Base-by-base conservation (phyloP, 1,140 invertebrate species). In the Oryctes rhinoceros region DNA sequence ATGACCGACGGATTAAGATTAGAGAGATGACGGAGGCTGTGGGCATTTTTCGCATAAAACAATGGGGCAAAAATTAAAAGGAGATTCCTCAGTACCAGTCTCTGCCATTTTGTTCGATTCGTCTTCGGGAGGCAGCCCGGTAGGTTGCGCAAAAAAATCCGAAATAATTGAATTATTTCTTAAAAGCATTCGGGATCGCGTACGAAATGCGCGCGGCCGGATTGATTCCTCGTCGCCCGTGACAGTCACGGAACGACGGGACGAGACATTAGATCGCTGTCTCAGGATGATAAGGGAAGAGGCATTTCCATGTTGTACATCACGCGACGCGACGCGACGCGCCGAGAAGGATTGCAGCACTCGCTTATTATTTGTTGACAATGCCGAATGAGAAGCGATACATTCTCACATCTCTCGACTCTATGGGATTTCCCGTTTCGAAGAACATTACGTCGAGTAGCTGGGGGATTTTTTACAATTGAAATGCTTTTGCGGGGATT, bases 161-260 rank as follows among this genome's bases (percentile, higher is more conserved):
- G 53, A 59, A 15, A 59, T 59, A 59, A 59, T 59, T 59, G 53
- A 59, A 59, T 59, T n/a, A 3, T 59, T 59, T 6, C 53, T 59
- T 15, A 15, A 59, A 59, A 59, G 53, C 53, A 18, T 59, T 59
- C 53, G 53, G 53, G 18, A 59, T 59, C 18, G 24, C 24, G 15
- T n/a, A n/a, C 15, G 53, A 59, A 59, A 18, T 18, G 18, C 15
- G 53, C 49, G 49, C 15, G 53, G 53, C 53, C 53, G 13, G 53
- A 59, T 59, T 59, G 53, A 59, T 59, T 59, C 18, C 53, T 59
- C 15, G 15, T n/a, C 53, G 53, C 3, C 5, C 9, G 6, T 59
- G 53, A 59, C 53, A 59, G 53, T 15, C 53, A 59, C 53, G 15
- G n/a, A 59, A 59, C 53, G 53, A 59, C 53, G 53, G 39, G 39